Percentiles rank a stretch among this genome's conserved stretches.
Evolutionary conservation across 2,888 invertebrate species (phyloP).

Genomic region (Ctenicera cuprea): DNA sequence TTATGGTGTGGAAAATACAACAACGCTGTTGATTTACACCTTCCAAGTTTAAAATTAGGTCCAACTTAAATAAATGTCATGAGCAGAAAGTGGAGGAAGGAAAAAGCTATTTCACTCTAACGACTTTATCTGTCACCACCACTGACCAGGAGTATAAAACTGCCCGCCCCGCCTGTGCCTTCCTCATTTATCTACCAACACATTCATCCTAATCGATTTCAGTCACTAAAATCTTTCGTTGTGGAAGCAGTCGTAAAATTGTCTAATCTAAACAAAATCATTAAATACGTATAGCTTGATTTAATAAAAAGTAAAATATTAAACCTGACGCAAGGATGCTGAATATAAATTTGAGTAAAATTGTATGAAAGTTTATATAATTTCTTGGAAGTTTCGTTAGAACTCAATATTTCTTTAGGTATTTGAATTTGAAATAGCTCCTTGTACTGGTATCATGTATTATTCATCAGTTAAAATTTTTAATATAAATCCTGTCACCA

Average conservation of each 20-base stretch:
- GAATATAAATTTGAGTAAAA: background rate
- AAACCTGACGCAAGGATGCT: background rate
- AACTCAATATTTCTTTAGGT: conserved; percentile 1
- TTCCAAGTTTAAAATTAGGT: conserved; percentile 46
- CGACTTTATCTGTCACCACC: conserved; percentile 56
- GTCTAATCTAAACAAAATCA: background rate
- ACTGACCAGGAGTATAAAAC: conserved; percentile 54
- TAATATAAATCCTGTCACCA: conserved; percentile 39
- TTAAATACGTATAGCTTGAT: too few relatives aligned
- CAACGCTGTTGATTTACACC: conserved; percentile 25
- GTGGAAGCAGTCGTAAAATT: background rate
- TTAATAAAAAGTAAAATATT: too few relatives aligned
- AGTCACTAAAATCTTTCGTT: conserved; percentile 9
- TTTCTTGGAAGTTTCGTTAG: background rate
- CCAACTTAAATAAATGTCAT: conserved; percentile 50
- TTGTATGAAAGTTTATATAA: background rate
- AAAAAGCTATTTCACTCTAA: conserved; percentile 54
- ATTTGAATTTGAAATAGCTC: conserved; percentile 25
- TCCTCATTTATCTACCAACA: conserved; percentile 52
- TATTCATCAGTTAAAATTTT: conserved; percentile 40
- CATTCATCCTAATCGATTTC: conserved; percentile 37
- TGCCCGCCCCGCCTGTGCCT: conserved; percentile 37
- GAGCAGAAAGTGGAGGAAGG: conserved; percentile 40
- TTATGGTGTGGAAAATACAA: background rate
- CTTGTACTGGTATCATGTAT: conserved; percentile 12